phyloP scores from a whole-genome alignment of 2,797 vertebrate genomes.

The Ara ararauna region DNA sequence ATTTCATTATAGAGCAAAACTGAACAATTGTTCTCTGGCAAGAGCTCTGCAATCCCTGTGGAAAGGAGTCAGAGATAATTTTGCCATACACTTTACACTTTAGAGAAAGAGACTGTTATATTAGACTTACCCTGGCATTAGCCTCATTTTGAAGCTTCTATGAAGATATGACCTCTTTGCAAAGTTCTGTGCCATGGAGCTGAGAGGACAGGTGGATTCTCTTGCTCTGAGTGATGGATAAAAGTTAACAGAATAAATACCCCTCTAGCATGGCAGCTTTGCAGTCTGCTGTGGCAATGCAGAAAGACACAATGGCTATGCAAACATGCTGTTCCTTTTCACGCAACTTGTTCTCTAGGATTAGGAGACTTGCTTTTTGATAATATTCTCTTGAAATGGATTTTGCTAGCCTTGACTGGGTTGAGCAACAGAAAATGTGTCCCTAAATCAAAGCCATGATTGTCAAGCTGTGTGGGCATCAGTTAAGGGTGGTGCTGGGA shows the following conservation, averaged over 20 bases:
- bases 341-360: background rate
- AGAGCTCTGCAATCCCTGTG: background rate
- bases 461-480: background rate
- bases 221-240: background rate
- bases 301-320: background rate
- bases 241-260: background rate
- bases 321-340: background rate
- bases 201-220: background rate
- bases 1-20: background rate
- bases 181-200: background rate
- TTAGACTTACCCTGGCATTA: background rate
- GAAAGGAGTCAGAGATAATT: background rate
- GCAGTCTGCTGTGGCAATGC: background rate
- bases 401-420: background rate
- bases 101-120: rapidly evolving
- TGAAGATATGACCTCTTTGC: background rate
- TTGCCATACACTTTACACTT: background rate
- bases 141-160: background rate
- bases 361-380: background rate
- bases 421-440: background rate
- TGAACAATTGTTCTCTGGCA: background rate
- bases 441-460: background rate
- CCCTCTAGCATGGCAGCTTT: background rate
- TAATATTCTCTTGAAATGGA: background rate
- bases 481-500: background rate